Base-by-base conservation (phyloP, 2,888 invertebrate genomes). In the Habroteleia sp. region DNA sequence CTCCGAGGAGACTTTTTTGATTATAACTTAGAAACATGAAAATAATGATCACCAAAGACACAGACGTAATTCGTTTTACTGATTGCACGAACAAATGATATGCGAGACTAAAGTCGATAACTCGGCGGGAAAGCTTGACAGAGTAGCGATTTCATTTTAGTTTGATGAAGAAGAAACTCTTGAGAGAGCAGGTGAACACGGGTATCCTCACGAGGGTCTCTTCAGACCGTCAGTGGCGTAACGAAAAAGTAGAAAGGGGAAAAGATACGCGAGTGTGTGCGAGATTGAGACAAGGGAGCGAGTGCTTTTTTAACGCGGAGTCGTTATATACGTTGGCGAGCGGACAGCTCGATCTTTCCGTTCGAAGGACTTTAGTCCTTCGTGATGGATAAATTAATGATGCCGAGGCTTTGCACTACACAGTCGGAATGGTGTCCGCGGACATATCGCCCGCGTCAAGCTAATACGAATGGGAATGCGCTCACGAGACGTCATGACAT, bases 311-410 rank as follows among this genome's bases (percentile, higher is more conserved):
- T 76, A 76, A 72, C 72, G 46, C 58, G 50, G 58, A 54, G 44
- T 71, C 54, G 41, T 44, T 62, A 37, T 11, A 20, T n/a, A 56
- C 8, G 20, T 17, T 23, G 20, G 35, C 1, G 31, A 54, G 50
- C 65, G 65, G 73, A 63, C 68, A 65, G 54, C 11, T 27, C 41
- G 48, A 71, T 42, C 44, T 48, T 25, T 41, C 44, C 17, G 10
- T 27, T 56, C 35, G 68, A 48, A 66, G 35, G 48, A 46, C 48
- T 54, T 17, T 10, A 66, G 73, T 56, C 60, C 37, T 52, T n/a
- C 73, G 76, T 79, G 83, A 84, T 82, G 81, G 81, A 84, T 84
- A 83, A 85, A 85, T 84, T 85, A 81, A 84, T 83, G 82, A 83
- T 82, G 75, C 74, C 73, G 65, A 62, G 74, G 76, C 74, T 72